Evolutionary conservation across 2,797 vertebrate species (phyloP).

Genomic region (Oreochromis grahami): DNA sequence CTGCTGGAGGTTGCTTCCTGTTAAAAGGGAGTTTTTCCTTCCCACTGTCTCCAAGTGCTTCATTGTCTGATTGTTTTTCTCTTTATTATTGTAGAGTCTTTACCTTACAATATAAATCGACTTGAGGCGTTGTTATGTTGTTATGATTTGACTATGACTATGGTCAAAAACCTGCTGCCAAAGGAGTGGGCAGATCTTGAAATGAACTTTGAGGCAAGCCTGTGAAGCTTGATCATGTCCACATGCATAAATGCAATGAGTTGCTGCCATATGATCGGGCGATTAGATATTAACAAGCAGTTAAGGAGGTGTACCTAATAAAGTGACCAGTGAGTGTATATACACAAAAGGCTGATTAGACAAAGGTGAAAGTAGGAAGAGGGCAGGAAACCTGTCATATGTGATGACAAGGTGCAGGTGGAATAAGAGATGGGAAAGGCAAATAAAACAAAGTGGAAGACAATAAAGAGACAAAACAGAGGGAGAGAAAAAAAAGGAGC

Average conservation of each 20-base stretch:
- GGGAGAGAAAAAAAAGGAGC: neutral
- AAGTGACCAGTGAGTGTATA: neutral
- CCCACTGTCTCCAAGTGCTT: neutral
- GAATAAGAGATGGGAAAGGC: neutral
- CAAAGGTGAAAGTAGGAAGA: neutral
- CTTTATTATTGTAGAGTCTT: neutral
- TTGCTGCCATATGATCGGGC: neutral
- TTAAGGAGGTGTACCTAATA: neutral
- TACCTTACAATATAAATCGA: neutral
- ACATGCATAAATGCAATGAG: neutral
- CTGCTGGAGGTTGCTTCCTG: neutral
- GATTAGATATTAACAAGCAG: neutral
- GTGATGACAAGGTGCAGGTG: neutral
- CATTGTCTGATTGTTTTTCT: neutral
- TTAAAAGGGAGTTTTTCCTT: neutral
- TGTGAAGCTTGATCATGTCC: neutral
- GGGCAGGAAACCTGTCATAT: neutral
- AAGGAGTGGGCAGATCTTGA: neutral
- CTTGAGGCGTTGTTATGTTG: neutral
- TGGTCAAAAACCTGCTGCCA: neutral
- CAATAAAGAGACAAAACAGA: neutral
- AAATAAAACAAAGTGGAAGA: neutral
- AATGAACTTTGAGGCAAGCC: neutral
- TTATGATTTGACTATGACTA: neutral
- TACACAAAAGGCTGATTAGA: neutral